Percentiles rank a stretch among this genome's conserved stretches.
These are phyloP conservation scores for Drosophila lacicola DNA, from an alignment of 2,888 invertebrate genomes.

Conservation along the genomic window DNA sequence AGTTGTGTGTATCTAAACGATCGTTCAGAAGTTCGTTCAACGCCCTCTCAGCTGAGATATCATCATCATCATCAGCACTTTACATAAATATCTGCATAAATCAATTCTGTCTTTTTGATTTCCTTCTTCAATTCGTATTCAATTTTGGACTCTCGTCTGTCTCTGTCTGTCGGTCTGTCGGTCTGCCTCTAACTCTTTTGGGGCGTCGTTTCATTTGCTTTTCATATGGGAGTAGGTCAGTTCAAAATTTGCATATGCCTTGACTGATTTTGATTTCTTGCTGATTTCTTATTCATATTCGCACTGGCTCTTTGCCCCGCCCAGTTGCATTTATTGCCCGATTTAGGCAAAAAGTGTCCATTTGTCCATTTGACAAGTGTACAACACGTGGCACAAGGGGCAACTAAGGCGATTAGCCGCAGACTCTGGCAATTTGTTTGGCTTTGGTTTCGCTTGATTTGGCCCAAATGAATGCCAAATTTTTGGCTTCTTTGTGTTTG, in stretches of 20 bases:
- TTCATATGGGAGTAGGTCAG: conserved; percentile 81
- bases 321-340: conserved; percentile 60
- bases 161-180: neutral
- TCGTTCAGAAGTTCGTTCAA: conserved; percentile 59
- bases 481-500: conserved; percentile 7
- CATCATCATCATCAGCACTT: conserved; percentile 51
- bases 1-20: conserved; percentile 22
- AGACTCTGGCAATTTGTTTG: conserved; percentile 52
- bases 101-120: neutral
- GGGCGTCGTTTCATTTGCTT: conserved; percentile 63
- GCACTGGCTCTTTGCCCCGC: conserved; percentile 54
- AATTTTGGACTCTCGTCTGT: conserved; percentile 32
- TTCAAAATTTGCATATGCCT: conserved; percentile 82
- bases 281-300: conserved; percentile 77
- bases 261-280: conserved; percentile 70
- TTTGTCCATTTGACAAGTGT: neutral
- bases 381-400: conserved; percentile 33
- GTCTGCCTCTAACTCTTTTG: conserved; percentile 34
- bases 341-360: conserved; percentile 24
- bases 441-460: conserved; percentile 28
- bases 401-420: conserved; percentile 59
- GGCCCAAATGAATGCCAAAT: conserved; percentile 30
- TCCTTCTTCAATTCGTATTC: conserved; percentile 26
- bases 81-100: conserved; percentile 62
- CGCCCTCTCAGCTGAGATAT: conserved; percentile 66